phyloP scores from a whole-genome alignment of 2,797 vertebrate species.

The Hirundo rustica region DNA sequence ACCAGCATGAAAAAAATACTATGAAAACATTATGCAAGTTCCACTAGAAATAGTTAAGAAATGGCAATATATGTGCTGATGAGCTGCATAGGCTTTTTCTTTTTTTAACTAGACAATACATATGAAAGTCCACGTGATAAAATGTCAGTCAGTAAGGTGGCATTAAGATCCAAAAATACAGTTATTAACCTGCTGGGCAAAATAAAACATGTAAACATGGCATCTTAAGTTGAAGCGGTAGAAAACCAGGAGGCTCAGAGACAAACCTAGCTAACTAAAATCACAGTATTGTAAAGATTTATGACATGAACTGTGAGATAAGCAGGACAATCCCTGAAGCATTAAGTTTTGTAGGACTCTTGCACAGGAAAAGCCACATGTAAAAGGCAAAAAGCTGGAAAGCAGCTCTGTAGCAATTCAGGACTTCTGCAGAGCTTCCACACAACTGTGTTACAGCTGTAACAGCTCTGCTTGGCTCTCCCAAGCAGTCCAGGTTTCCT shows the following conservation, averaged over 20 bases:
- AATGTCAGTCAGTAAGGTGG: not conserved
- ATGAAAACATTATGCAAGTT: not conserved
- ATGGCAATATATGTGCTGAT: not conserved
- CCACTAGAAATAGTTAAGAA: not conserved
- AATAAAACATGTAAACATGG: not conserved
- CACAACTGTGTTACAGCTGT: not conserved
- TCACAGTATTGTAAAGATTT: not conserved
- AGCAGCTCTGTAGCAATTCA: not conserved
- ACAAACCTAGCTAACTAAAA: not conserved
- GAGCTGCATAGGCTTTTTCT: not conserved
- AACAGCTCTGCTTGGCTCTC: not conserved
- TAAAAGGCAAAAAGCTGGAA: not conserved
- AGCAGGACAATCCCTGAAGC: not conserved
- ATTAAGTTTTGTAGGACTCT: not conserved
- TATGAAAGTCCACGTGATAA: not conserved
- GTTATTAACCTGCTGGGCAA: not conserved
- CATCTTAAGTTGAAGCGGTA: not conserved
- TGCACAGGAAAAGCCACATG: not conserved
- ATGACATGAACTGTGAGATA: not conserved
- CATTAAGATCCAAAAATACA: not conserved
- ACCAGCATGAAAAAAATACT: not conserved
- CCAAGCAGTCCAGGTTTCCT: not conserved
- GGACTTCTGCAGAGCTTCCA: not conserved
- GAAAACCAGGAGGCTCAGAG: not conserved
- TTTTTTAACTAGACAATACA: not conserved